Conservation (phyloP, 1,140 invertebrate genomes). For the Mya arenaria region DNA sequence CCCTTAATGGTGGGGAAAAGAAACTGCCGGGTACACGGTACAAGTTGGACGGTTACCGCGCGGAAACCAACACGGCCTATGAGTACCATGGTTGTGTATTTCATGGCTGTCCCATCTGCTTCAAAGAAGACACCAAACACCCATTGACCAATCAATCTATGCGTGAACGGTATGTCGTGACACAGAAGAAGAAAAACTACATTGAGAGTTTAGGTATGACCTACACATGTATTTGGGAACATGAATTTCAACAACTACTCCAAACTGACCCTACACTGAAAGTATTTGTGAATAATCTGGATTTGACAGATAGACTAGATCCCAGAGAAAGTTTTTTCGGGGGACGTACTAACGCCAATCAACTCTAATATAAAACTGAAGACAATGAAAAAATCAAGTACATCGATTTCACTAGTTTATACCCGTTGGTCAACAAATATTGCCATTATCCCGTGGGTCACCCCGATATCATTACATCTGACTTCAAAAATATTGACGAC, state of each 20-base stretch:
- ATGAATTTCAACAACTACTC: conserved; percentile 54
- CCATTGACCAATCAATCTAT: conserved; percentile 46
- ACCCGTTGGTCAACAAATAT: too few species aligned
- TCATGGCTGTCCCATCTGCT: conserved; percentile 66
- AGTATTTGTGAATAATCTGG: conserved; percentile 42
- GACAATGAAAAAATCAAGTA: conserved; percentile 77
- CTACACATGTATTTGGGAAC: conserved; percentile 61
- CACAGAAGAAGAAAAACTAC: conserved; percentile 26
- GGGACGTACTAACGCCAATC: conserved; percentile 75
- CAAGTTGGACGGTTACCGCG: conserved; percentile 44
- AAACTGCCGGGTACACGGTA: conserved; percentile 33
- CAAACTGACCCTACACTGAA: conserved; percentile 9
- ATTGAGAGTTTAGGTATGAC: conserved; percentile 42
- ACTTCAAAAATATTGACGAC: conserved; percentile 56
- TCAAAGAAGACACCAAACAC: conserved; percentile 32
- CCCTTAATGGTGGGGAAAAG: conserved; percentile 51
- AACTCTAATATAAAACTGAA: conserved; percentile 64
- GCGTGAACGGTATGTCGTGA: conserved; percentile 43
- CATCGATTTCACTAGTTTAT: conserved; percentile 75
- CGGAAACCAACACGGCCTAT: conserved; percentile 45
- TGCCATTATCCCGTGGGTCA: conserved; percentile 76
- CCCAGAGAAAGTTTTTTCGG: conserved; percentile 76
- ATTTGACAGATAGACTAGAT: conserved; percentile 48
- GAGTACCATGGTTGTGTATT: conserved; percentile 67
- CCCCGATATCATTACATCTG: conserved; percentile 72